A percentile compares a stretch with the other conserved stretches of the same genome.
Conservation (phyloP, 2,888 invertebrate species). For the Liodrosophila aerea region DNA sequence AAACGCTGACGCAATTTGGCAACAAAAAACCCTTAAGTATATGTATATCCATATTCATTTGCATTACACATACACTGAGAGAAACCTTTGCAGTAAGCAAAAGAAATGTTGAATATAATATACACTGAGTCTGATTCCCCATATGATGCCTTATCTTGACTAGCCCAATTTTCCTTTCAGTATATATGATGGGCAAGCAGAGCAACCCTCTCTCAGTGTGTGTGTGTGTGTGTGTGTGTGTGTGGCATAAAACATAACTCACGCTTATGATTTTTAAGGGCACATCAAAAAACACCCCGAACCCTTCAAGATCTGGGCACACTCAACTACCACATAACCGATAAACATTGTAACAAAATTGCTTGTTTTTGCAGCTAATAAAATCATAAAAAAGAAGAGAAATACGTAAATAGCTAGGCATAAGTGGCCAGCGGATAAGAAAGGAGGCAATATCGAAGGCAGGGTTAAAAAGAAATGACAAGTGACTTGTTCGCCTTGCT, state of each 20-base stretch:
- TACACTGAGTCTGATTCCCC: no score
- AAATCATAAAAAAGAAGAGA: slow-evolving; percentile 63
- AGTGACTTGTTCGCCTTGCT: slow-evolving; percentile 50
- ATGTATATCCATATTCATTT: slow-evolving; percentile 18
- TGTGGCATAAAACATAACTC: slow-evolving; percentile 61
- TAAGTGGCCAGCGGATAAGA: slow-evolving; percentile 48
- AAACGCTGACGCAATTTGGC: slow-evolving; percentile 71
- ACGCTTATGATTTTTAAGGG: slow-evolving; percentile 77
- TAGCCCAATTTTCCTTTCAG: no score
- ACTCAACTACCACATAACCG: slow-evolving; percentile 66
- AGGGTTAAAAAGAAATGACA: slow-evolving; percentile 61
- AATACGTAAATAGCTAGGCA: slow-evolving; percentile 57
- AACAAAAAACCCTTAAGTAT: slow-evolving; percentile 6
- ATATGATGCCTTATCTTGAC: no score
- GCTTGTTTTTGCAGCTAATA: slow-evolving; percentile 78
- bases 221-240: no score
- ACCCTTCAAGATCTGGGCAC: slow-evolving; percentile 41
- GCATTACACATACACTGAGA: not conserved
- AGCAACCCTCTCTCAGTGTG: slow-evolving; percentile 40
- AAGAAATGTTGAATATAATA: no score
- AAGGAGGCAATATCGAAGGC: not conserved
- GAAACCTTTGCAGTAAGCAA: no score
- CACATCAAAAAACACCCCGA: slow-evolving; percentile 66
- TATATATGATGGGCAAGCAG: slow-evolving; percentile 6
- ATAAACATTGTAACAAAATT: slow-evolving; percentile 76